Evolutionary conservation across 1,140 invertebrate species (phyloP).

Genomic region (Drosophila malerkotliana): DNA sequence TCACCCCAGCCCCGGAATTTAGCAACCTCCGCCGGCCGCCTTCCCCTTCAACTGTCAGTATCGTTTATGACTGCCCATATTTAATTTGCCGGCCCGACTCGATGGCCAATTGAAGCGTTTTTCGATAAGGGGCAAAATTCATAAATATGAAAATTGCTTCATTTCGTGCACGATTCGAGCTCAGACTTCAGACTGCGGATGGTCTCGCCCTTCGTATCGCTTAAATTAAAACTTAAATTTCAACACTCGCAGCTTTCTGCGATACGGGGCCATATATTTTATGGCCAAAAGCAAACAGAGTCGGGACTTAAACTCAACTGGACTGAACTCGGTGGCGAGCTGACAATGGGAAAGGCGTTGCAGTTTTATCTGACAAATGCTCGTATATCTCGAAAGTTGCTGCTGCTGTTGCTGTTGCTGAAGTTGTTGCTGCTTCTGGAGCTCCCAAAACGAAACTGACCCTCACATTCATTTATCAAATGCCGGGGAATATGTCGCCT

Average conservation of each 20-base stretch:
- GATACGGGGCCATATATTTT: constrained; percentile 72
- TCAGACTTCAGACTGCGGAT: constrained; percentile 14
- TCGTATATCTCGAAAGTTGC: constrained; percentile 78
- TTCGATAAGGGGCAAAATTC: constrained; percentile 75
- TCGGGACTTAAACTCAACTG: neutral
- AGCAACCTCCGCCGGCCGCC: neutral
- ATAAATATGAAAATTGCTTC: constrained; percentile 82
- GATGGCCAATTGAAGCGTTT: constrained; percentile 77
- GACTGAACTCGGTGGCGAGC: constrained; percentile 47
- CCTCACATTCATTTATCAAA: constrained; percentile 80
- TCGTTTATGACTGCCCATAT: constrained; percentile 81
- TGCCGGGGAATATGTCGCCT: constrained; percentile 42
- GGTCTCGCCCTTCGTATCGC: constrained; percentile 67
- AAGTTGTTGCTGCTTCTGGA: constrained; percentile 12
- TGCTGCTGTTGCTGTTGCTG: constrained; percentile 36
- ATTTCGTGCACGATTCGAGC: constrained; percentile 54
- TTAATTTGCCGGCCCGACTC: constrained; percentile 65
- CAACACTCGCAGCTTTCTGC: constrained; percentile 67
- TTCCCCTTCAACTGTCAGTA: constrained; percentile 62
- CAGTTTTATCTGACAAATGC: constrained; percentile 79
- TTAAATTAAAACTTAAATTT: constrained; percentile 82
- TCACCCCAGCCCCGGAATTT: constrained; percentile 8
- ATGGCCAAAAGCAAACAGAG: constrained; percentile 47
- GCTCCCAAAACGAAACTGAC: constrained; percentile 63
- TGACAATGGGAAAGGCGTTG: constrained; percentile 79